These are phyloP conservation scores for Lordiphosa collinella DNA, from an alignment of 1,140 invertebrate species.

Conservation along the genomic window DNA sequence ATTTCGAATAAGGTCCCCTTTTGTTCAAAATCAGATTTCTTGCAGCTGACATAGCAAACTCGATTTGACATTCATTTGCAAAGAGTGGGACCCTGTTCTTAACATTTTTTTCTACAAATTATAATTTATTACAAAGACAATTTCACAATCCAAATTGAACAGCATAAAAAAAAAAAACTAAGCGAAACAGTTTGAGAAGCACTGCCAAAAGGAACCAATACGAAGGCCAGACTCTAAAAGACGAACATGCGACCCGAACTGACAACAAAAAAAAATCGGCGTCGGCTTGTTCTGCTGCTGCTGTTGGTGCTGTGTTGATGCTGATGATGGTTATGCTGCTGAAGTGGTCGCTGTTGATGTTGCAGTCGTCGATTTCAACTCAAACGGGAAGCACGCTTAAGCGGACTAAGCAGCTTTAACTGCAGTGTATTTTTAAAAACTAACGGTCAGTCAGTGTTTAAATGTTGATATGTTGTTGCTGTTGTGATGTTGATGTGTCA, in stretches of 20 bases:
- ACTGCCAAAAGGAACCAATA: conserved; percentile 30
- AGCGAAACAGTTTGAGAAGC: conserved; percentile 21
- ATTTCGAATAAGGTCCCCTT: too few species aligned
- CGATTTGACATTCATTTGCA: too few species aligned
- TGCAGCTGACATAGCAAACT: too few species aligned
- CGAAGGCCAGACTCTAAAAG: conserved; percentile 9
- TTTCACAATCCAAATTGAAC: not conserved
- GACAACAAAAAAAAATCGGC: conserved; percentile 2
- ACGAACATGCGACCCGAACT: conserved; percentile 10
- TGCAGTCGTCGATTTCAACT: conserved; percentile 59
- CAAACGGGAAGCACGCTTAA: conserved; percentile 57
- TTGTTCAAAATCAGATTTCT: too few species aligned
- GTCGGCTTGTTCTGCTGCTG: conserved; percentile 22
- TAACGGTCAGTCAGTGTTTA: conserved; percentile 21
- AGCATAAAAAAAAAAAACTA: conserved; percentile 3
- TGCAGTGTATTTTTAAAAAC: conserved; percentile 6
- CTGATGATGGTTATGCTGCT: conserved; percentile 12
- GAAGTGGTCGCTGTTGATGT: conserved; percentile 24
- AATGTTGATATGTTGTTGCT: conserved; percentile 16
- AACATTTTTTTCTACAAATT: too few species aligned
- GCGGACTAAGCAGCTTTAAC: conserved; percentile 25
- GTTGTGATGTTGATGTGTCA: not conserved
- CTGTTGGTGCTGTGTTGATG: conserved; percentile 18
- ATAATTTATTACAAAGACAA: too few species aligned
- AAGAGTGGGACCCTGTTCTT: too few species aligned